Base-by-base conservation (phyloP, 2,888 invertebrate genomes). In the Gibbula magus region DNA sequence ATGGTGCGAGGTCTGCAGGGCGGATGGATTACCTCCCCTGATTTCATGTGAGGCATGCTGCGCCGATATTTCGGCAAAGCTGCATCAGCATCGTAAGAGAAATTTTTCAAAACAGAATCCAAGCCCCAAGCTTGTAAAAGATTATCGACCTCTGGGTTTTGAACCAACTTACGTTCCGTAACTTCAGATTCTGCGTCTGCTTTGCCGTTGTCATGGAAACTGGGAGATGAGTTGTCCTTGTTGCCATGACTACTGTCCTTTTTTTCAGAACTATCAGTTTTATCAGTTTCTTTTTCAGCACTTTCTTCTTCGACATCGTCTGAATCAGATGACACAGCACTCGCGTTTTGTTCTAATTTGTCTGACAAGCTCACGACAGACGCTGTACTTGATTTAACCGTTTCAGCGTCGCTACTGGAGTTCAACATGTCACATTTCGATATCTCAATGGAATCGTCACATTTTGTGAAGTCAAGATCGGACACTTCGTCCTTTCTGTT, bases 51-150 rank as follows among this genome's bases (percentile, higher is more conserved):
- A 16, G 70, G 39, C 70, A 73, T 45, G 70, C 70, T 70, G 35
- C 61, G 61, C 29, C 61, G 61, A 61, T 61, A 61, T 25, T 61
- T 61, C 29, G 61, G 61, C 13, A 61, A 61, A 61, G 61, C 29
- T 29, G 61, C 61, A 29, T 32, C 29, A 39, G 8, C 25, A 51
- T 74, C 45, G 16, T 51, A 51, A 74, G 45, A 74, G 25, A 25
- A 39, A 25, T 25, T n/a, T 51, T 74, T 51, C 25, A 74, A 35
- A 74, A 45, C n/a, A 20, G 51, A 39, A 22, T 74, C 74, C 74
- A 74, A 74, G n/a, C 74, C 74, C 74, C 74, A 74, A 25, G 74
- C 39, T 18, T 51, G 45, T 51, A 74, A 51, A 8, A 74, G 51
- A 51, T 22, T 51, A 51, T 39, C 74, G 20, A 45, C 70, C 22